A percentile compares a stretch with the other conserved stretches of the same genome.
Conservation (phyloP, 2,797 vertebrate species). For the Thalassophryne amazonica region DNA sequence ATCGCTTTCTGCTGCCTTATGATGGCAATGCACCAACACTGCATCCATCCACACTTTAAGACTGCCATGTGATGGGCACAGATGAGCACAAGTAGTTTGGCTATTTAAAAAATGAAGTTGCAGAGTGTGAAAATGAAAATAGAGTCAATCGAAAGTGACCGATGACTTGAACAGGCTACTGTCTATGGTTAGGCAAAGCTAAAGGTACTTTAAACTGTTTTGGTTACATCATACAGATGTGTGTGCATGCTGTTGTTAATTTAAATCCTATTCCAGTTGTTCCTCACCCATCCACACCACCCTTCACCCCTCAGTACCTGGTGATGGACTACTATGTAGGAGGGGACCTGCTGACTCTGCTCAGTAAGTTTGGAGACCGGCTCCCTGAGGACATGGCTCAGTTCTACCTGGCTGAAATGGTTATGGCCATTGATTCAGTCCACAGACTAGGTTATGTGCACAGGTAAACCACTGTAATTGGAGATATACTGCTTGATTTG, state of each 20-base stretch:
- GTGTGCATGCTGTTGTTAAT: background rate
- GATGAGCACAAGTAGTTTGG: too few species aligned
- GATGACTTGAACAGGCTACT: too few species aligned
- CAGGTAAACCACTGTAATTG: conserved; percentile 57
- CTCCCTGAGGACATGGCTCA: conserved; percentile 85
- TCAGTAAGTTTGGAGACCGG: conserved; percentile 86
- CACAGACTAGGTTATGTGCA: conserved; percentile 88
- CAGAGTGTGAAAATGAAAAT: too few species aligned
- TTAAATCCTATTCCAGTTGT: background rate
- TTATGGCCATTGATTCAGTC: conserved; percentile 85
- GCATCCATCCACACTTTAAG: too few species aligned
- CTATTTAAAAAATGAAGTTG: too few species aligned
- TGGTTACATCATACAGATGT: background rate
- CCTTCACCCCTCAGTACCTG: conserved; percentile 74
- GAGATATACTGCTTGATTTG: background rate
- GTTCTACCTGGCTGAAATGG: conserved; percentile 88
- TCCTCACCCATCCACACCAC: background rate
- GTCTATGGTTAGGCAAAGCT: too few species aligned
- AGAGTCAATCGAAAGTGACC: too few species aligned
- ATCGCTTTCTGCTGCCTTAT: too few species aligned
- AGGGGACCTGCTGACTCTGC: conserved; percentile 85
- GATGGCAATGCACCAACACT: too few species aligned
- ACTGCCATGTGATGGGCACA: too few species aligned
- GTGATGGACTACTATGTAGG: conserved; percentile 90
- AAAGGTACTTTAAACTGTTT: too few species aligned